phyloP scores from a whole-genome alignment of 2,888 invertebrate species.

The Cremastinae sp. region DNA sequence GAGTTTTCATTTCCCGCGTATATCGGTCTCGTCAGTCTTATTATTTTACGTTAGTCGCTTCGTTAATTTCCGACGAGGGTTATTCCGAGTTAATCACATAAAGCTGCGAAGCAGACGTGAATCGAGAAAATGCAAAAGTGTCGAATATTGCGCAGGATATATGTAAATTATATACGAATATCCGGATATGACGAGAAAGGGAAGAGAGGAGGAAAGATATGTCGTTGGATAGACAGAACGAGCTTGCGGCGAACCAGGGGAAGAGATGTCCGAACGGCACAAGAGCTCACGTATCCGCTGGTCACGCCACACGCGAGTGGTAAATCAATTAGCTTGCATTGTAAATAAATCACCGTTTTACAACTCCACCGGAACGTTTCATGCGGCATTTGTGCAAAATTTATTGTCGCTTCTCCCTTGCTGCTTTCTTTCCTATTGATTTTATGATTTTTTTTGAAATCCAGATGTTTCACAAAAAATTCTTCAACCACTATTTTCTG shows the following conservation, averaged over 20 bases:
- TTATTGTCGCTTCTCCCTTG: constrained; percentile 75
- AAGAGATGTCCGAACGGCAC: constrained; percentile 64
- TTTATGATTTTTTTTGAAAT: background rate
- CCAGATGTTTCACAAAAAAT: too few species aligned
- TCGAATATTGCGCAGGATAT: constrained; percentile 38
- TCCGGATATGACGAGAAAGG: constrained; percentile 37
- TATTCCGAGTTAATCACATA: constrained; percentile 37
- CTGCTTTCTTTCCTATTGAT: background rate
- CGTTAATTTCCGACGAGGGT: constrained; percentile 45
- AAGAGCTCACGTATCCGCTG: constrained; percentile 63
- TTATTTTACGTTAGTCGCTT: constrained; percentile 64
- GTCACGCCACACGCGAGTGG: constrained; percentile 69
- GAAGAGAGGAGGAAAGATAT: constrained; percentile 8
- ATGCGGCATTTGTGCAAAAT: constrained; percentile 76
- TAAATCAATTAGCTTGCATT: constrained; percentile 79
- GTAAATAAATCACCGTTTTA: constrained; percentile 80
- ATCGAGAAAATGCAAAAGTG: background rate
- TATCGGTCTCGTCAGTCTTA: constrained; percentile 69
- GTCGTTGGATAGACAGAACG: constrained; percentile 47
- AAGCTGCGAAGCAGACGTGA: constrained; percentile 20
- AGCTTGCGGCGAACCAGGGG: constrained; percentile 42
- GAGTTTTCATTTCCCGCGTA: constrained; percentile 66
- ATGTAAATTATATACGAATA: constrained; percentile 51
- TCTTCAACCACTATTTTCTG: background rate
- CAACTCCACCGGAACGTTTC: constrained; percentile 73